A percentile compares a stretch with the other conserved stretches of the same genome.
These are phyloP conservation scores for Stenolophus ochropezus DNA, from an alignment of 2,888 invertebrate genomes.

Conservation along the genomic window DNA sequence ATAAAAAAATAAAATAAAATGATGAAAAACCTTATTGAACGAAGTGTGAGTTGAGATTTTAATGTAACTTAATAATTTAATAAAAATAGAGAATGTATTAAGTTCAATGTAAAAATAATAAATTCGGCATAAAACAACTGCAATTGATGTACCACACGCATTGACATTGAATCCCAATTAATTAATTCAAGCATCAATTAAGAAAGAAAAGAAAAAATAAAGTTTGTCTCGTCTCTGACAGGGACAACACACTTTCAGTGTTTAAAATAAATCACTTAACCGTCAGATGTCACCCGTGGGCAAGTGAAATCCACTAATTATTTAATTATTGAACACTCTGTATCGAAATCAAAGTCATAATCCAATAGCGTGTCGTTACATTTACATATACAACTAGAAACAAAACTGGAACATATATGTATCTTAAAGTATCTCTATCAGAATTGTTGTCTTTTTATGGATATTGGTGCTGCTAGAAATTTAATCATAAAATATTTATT, in stretches of 20 bases:
- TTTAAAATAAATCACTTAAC: slow-evolving; percentile 53
- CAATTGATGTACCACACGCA: slow-evolving; percentile 23
- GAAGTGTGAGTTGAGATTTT: no score
- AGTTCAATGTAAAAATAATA: not conserved
- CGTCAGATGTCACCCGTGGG: slow-evolving; percentile 59
- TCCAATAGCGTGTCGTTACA: slow-evolving; percentile 57
- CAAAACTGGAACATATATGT: no score
- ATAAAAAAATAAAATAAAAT: no score
- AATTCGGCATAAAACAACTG: not conserved
- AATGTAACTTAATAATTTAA: no score
- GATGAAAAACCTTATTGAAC: no score
- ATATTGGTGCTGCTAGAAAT: no score
- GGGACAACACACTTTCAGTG: slow-evolving; percentile 54
- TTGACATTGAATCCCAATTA: slow-evolving; percentile 26
- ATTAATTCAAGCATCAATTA: slow-evolving; percentile 38
- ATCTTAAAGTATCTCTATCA: no score
- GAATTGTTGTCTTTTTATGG: no score
- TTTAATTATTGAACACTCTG: slow-evolving; percentile 55
- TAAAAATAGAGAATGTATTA: no score
- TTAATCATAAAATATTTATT: no score
- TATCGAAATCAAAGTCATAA: slow-evolving; percentile 55
- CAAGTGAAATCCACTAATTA: slow-evolving; percentile 60
- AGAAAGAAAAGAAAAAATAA: slow-evolving; percentile 16
- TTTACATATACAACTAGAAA: slow-evolving; percentile 59
- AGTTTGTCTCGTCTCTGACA: no score